Conservation (phyloP, 2,888 invertebrate genomes). For the Apoda limacodes region DNA sequence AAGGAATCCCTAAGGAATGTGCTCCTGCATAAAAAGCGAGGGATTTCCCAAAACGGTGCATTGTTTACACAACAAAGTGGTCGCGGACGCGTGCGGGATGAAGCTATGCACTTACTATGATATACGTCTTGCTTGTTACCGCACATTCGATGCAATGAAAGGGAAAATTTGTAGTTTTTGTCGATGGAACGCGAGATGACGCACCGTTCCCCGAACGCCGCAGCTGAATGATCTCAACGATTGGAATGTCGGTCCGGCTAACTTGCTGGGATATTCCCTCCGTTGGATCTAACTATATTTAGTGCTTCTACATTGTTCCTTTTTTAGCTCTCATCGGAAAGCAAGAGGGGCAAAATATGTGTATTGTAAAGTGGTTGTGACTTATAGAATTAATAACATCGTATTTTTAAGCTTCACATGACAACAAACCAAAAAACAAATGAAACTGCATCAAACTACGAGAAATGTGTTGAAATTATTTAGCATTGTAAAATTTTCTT, state of each 20-base stretch:
- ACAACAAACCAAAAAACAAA: too few species aligned
- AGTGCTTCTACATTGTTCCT: too few species aligned
- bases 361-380: slow-evolving; percentile 5
- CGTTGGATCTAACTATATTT: too few species aligned
- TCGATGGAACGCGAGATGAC: slow-evolving; percentile 41
- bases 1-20: slow-evolving; percentile 68
- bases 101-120: slow-evolving; percentile 52
- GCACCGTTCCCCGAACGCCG: slow-evolving; percentile 45
- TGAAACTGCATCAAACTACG: too few species aligned
- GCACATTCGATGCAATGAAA: slow-evolving; percentile 55
- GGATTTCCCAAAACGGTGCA: slow-evolving; percentile 60
- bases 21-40: slow-evolving; percentile 57
- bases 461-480: too few species aligned
- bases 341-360: slow-evolving; percentile 24
- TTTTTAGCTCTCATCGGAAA: too few species aligned
- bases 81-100: slow-evolving; percentile 32
- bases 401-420: too few species aligned
- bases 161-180: slow-evolving; percentile 66
- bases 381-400: slow-evolving; percentile 13
- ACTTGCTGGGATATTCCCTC: too few species aligned
- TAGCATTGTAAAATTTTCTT: too few species aligned
- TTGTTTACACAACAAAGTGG: slow-evolving; percentile 52
- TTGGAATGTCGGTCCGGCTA: slow-evolving; percentile 46
- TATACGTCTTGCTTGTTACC: slow-evolving; percentile 28
- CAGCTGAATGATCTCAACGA: slow-evolving; percentile 12